Evolutionary conservation across 1,140 invertebrate species (phyloP).

Genomic region (Cardiocondyla obscurior): DNA sequence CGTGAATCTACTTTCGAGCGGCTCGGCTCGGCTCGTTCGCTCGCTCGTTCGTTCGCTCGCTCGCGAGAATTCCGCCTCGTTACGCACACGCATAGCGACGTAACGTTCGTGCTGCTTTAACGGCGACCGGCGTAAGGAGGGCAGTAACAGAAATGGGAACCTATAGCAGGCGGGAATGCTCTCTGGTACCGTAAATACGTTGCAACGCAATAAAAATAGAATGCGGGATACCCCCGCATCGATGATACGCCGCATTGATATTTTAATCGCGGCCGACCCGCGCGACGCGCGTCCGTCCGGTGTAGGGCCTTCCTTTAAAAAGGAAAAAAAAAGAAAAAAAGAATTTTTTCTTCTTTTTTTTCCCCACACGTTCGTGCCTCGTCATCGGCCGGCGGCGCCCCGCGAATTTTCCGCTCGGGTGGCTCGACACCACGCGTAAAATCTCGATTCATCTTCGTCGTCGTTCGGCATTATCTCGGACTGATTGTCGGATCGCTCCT

Average conservation of each 20-base stretch:
- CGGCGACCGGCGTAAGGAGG: conserved; percentile 60
- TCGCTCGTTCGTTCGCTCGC: too few species aligned
- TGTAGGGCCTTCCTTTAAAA: not conserved
- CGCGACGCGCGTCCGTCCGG: not conserved
- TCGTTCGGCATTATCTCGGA: not conserved
- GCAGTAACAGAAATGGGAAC: conserved; percentile 68
- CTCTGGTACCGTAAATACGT: conserved; percentile 47
- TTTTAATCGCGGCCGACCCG: conserved; percentile 22
- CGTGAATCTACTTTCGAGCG: conserved; percentile 61
- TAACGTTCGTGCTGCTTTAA: conserved; percentile 65
- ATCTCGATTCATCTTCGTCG: not conserved
- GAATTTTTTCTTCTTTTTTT: too few species aligned
- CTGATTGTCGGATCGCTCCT: not conserved
- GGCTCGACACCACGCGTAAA: conserved; percentile 7
- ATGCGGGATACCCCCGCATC: conserved; percentile 42
- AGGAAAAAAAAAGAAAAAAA: too few species aligned
- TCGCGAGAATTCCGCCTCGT: conserved; percentile 59
- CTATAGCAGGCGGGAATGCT: conserved; percentile 57
- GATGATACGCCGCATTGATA: conserved; percentile 41
- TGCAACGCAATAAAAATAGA: conserved; percentile 49
- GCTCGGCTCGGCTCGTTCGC: conserved; percentile 22
- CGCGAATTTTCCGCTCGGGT: conserved; percentile 8
- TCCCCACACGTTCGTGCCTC: not conserved
- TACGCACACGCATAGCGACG: conserved; percentile 59
- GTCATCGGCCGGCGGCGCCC: not conserved